Base-by-base conservation (phyloP, 2,797 vertebrate species). In the Platyrinchus mystaceus region DNA sequence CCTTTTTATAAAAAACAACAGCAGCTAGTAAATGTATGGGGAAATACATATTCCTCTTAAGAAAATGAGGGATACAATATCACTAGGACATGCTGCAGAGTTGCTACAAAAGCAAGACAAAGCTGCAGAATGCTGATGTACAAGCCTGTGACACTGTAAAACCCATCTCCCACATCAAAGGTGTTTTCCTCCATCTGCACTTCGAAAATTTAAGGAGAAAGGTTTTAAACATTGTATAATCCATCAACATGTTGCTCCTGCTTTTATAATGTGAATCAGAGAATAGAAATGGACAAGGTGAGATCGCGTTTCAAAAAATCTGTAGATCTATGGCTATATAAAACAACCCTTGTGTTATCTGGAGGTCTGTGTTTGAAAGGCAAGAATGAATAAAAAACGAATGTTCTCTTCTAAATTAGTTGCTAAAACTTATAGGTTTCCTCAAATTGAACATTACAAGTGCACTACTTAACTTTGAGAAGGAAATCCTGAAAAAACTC, bases 191-290 rank as follows among this genome's bases (percentile, higher is more conserved):
- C n/a, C 13, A 15, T 14, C 50, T 80, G 79, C 53, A 63, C 60
- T 77, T 83, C 3, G 52, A 58, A 80, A 62, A 30, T 12, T 12
- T 7, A n/a, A 39, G 27, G 21, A 64, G 63, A 46, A 87, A 43
- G 22, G 12, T 78, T 83, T 66, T 20, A 44, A 69, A 52, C 12
- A 2, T 9, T 14, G 0, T 39, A 4, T 53, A 56, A 21, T 19
- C 36, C 2, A 1, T 56, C n/a, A 64, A 1, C 4, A 1, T 7
- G 12, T n/a, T 1, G 0, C 52, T 73, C n/a, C 23, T 1, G 0
- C 12, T 59, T 56, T 34, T 32, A 14, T 68, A 18, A 44, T 3
- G 12, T 18, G 4, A 34, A 24, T 46, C 14, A 6, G 39, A 69
- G n/a, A 18, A 16, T 17, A 8, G 8, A 14, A 7, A 10, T 3